Evolutionary conservation across 2,888 invertebrate genomes (phyloP), one percentile per base, ranked within the genome.

Genomic region (Calameuta idolon): DNA sequence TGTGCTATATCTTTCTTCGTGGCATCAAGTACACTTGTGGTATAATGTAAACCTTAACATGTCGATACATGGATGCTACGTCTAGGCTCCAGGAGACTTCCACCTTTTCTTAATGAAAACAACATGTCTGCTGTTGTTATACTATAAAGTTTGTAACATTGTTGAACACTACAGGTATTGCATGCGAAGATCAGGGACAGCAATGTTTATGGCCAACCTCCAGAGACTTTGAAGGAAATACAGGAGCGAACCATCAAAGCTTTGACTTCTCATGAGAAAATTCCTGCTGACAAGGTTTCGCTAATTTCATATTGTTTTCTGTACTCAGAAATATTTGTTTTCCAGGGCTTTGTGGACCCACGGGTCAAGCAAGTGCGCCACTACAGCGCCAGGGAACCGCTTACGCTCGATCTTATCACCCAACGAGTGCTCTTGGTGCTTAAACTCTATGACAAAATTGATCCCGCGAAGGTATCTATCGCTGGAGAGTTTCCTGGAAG

Each of bases 391-490:
- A 95, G 95, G 89, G 94, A 95, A 84, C 97, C 97, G 84, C 93
- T 97, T 89, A 94, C 96, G 83, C 93, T 98, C 92, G 96, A 96
- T 89, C 94, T 96, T 89, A 96, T 98, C 92, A 93, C 94, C 91
- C 96, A 97, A 92, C 95, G 99, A 92, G 98, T 99, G 85, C 93
- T 98, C 89, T 96, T 99, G 92, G 98, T 99, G 84, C 95, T 99
- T 89, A 97, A 97, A 93, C 95, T 99, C 87, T 99, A 98, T 94
- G 99, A 99, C 94, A 99, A 99, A 95, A 94, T 99, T 93, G 95
- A 96, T 90, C 95, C 97, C 86, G 94, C 95, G 88, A 97, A 98
- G 97, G 98, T 99, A 96, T 93, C 89, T 88, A 89, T 83, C 88
- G 73, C 85, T 89, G 83, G 86, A 37, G 69, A 75, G 68, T 11